Evolutionary conservation across 92 coral and sea anemone genomes (phyloP).

Genomic region (Galaxea fascicularis): DNA sequence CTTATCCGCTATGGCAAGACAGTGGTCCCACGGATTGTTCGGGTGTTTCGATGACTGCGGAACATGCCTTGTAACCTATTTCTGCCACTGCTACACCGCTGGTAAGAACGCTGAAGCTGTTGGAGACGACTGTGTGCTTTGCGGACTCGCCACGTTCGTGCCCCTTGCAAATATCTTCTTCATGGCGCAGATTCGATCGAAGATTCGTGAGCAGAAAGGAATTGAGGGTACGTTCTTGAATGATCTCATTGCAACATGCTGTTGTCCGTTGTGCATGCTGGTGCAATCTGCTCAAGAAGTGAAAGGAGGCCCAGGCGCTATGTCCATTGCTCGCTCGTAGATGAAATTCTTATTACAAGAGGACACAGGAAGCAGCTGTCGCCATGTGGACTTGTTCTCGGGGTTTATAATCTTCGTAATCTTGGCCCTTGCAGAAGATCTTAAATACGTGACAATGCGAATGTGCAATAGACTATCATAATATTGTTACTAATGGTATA

Average conservation of each 20-base stretch:
- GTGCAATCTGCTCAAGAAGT: conserved; percentile 97
- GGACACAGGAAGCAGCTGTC: background rate
- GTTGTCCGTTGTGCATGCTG: conserved; percentile 88
- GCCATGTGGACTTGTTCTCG: background rate
- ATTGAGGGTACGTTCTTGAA: conserved; percentile 81
- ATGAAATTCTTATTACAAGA: background rate
- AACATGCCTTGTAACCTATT: conserved; percentile 80
- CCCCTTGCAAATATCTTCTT: conserved; percentile 83
- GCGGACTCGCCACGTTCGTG: conserved; percentile 82
- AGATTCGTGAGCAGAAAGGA: conserved; percentile 94
- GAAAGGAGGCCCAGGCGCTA: conserved; percentile 76
- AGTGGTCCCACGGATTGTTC: conserved; percentile 91
- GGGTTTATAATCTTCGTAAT: background rate
- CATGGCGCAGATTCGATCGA: conserved; percentile 89
- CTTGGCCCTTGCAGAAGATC: background rate
- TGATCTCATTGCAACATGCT: conserved; percentile 75
- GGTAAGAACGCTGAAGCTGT: conserved; percentile 99
- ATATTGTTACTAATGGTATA: background rate
- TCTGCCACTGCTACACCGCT: conserved; percentile 86
- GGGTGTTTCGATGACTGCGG: conserved; percentile 95
- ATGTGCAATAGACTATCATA: background rate
- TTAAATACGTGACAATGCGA: background rate
- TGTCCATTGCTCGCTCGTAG: conserved; percentile 81
- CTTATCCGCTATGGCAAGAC: conserved; percentile 59
- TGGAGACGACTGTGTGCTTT: conserved; percentile 90